Evolutionary conservation across 2,113 vertebrate species (phyloP).

Genomic region (Ameiurus melas): DNA sequence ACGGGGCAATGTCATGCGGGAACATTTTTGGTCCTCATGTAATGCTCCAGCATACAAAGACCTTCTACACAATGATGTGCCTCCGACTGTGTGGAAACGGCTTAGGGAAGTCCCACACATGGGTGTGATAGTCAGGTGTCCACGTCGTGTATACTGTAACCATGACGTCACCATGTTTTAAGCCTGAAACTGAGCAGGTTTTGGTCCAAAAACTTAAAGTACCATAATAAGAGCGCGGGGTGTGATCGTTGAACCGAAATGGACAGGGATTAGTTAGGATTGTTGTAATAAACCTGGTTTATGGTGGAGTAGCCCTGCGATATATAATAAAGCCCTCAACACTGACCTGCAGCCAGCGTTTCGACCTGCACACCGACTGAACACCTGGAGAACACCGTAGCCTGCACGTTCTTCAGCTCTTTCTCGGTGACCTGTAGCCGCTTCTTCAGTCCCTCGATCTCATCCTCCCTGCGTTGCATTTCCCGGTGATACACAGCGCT

Average conservation of each 20-base stretch:
- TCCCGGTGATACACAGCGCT: constrained; percentile 40
- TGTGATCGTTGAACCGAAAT: too few species aligned
- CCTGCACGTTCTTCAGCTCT: constrained; percentile 23
- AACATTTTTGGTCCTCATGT: too few species aligned
- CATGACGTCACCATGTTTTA: too few species aligned
- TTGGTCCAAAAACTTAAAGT: too few species aligned
- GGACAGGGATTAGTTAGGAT: background rate
- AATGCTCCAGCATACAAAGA: too few species aligned
- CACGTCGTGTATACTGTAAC: too few species aligned
- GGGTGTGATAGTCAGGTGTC: background rate
- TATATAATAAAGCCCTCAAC: background rate
- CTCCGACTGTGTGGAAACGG: too few species aligned
- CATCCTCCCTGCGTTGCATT: constrained; percentile 39
- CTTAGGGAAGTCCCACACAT: background rate
- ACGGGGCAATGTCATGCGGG: too few species aligned
- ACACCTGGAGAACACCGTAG: background rate
- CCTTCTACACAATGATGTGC: background rate
- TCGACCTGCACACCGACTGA: constrained; percentile 33
- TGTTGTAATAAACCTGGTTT: background rate
- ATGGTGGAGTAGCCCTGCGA: background rate
- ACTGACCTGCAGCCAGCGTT: constrained; percentile 14
- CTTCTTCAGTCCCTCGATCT: constrained; percentile 48
- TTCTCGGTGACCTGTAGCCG: constrained; percentile 45
- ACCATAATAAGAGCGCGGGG: too few species aligned
- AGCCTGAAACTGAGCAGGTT: too few species aligned